A percentile compares a stretch with the other conserved stretches of the same genome.
These are phyloP conservation scores for Rousettus leschenaultii DNA, from an alignment of 2,113 vertebrate genomes.

Conservation along the genomic window DNA sequence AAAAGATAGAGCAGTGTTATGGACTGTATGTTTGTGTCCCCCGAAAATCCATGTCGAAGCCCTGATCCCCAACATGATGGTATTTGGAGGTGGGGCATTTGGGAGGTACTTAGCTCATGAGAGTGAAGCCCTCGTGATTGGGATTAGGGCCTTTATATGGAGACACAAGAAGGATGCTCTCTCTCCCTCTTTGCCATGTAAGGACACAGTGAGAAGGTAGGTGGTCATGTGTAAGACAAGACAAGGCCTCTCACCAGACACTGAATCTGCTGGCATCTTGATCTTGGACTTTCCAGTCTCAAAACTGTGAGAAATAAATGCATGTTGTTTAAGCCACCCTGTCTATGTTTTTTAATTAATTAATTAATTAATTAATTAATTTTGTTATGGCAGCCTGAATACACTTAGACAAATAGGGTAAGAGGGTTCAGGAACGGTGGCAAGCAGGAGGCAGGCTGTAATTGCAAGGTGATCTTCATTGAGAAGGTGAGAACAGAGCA, in stretches of 20 bases:
- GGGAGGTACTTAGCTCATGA: not conserved
- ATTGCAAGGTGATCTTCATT: not conserved
- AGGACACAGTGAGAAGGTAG: not conserved
- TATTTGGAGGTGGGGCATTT: not conserved
- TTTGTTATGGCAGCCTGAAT: not conserved
- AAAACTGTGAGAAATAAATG: not conserved
- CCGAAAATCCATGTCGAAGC: not conserved
- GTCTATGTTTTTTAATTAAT: no score
- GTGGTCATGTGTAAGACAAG: not conserved
- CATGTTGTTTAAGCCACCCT: not conserved
- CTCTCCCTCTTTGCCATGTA: not conserved
- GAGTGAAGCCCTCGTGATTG: not conserved
- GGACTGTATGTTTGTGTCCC: not conserved
- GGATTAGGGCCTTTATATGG: not conserved
- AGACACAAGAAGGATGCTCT: not conserved
- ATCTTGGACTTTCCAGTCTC: not conserved
- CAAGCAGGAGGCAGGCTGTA: not conserved
- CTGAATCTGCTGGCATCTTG: not conserved
- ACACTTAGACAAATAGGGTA: not conserved
- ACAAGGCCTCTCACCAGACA: not conserved
- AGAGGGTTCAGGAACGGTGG: rapidly evolving
- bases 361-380: no score
- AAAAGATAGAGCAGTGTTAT: not conserved
- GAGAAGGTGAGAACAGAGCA: not conserved
- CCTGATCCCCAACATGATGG: not conserved